These are phyloP conservation scores for Tylochromis polylepis DNA, from an alignment of 2,113 vertebrate species.

Conservation along the genomic window DNA sequence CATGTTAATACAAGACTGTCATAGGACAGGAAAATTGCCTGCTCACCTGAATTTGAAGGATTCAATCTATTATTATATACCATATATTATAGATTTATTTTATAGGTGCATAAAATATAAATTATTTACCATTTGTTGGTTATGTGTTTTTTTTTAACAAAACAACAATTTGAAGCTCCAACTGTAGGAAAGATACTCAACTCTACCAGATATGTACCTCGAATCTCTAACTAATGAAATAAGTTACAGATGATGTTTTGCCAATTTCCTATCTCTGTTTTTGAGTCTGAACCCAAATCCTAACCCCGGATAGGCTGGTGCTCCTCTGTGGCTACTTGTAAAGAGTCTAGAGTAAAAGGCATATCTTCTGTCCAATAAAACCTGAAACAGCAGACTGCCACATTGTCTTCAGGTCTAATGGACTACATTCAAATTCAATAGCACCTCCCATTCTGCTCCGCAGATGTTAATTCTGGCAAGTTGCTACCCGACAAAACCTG, in stretches of 20 bases:
- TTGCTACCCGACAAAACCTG: conserved; percentile 40
- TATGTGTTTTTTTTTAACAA: not conserved
- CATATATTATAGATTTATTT: not conserved
- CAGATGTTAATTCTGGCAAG: conserved; percentile 74
- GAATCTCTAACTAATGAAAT: not conserved
- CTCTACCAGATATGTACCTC: not conserved
- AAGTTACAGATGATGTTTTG: not conserved
- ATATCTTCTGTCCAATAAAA: conserved; percentile 12
- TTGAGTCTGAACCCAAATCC: not conserved
- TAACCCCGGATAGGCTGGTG: not conserved
- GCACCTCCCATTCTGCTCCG: conserved; percentile 57
- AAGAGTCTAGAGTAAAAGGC: not conserved
- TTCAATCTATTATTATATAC: not conserved
- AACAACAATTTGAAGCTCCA: not conserved
- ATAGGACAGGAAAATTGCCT: not conserved
- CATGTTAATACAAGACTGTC: not conserved
- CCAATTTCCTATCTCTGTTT: not conserved
- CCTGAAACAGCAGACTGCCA: conserved; percentile 51
- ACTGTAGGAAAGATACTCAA: not conserved
- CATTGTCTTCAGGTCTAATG: conserved; percentile 42
- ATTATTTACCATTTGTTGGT: not conserved
- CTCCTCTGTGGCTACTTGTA: not conserved
- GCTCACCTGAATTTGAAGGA: not conserved
- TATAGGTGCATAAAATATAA: not conserved
- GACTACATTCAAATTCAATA: conserved; percentile 42